Evolutionary conservation across 2,113 vertebrate genomes (phyloP).

Genomic region (Muntiacus muntjak): DNA sequence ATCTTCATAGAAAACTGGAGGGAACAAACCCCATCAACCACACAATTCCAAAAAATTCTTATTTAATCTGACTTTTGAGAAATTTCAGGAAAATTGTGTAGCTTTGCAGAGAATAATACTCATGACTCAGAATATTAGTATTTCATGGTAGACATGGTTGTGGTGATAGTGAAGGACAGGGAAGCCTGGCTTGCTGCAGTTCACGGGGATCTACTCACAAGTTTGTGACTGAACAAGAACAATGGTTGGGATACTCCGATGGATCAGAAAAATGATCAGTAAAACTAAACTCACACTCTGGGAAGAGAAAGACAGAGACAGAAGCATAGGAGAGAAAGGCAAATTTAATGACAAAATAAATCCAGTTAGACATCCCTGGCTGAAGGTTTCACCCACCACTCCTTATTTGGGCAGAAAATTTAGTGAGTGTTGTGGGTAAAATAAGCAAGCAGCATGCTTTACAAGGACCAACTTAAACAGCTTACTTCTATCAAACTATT

Average conservation of each 20-base stretch:
- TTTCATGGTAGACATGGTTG: neutral
- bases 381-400: neutral
- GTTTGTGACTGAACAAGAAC: neutral
- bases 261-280: neutral
- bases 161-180: neutral
- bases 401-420: neutral
- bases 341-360: neutral
- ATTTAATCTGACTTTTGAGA: neutral
- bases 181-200: neutral
- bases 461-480: neutral
- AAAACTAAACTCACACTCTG: neutral
- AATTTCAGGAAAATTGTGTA: neutral
- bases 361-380: neutral
- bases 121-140: neutral
- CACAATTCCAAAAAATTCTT: neutral
- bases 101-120: neutral
- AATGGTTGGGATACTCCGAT: neutral
- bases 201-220: neutral
- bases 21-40: neutral
- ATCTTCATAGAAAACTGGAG: neutral
- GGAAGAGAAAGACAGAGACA: neutral
- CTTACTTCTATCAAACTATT: neutral
- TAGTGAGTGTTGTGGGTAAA: neutral
- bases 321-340: no score
- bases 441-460: neutral